Conservation (phyloP, 2,113 vertebrate species). For the Rhinolophus ferrumequinum region DNA sequence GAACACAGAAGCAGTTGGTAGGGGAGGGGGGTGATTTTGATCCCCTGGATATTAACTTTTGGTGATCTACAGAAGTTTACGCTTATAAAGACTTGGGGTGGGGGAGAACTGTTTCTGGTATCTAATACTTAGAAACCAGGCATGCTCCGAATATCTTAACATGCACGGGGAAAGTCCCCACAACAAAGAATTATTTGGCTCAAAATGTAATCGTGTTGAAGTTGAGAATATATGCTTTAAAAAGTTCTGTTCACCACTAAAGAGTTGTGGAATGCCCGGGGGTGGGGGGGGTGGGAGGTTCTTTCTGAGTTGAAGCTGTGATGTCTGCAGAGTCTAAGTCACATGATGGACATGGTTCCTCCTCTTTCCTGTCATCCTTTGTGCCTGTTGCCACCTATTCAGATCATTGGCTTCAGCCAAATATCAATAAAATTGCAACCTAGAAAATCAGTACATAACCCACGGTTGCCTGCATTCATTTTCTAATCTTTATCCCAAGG, state of each 20-base stretch:
- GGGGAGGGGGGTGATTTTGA: not conserved
- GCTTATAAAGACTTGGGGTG: not conserved
- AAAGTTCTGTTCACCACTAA: not conserved
- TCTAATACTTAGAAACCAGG: not conserved
- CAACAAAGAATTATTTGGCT: not conserved
- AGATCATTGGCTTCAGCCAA: not conserved
- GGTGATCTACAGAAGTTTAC: fast-evolving
- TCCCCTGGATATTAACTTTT: not conserved
- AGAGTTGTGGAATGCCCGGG: not conserved
- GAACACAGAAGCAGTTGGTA: not conserved
- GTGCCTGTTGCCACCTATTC: not conserved
- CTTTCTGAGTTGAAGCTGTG: not conserved
- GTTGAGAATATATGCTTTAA: not conserved
- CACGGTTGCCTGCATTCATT: not conserved
- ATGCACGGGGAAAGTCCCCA: not conserved
- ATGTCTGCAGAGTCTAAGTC: not conserved
- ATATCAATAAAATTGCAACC: not conserved
- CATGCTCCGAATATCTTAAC: not conserved
- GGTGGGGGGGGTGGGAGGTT: not conserved
- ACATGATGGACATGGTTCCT: not conserved
- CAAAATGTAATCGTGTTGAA: not conserved
- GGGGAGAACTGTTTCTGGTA: not conserved
- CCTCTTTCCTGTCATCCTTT: not conserved
- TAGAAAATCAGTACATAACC: not conserved
- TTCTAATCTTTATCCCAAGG: not conserved